Base-by-base conservation (phyloP, 2,888 invertebrate species). In the Xanthia togata region DNA sequence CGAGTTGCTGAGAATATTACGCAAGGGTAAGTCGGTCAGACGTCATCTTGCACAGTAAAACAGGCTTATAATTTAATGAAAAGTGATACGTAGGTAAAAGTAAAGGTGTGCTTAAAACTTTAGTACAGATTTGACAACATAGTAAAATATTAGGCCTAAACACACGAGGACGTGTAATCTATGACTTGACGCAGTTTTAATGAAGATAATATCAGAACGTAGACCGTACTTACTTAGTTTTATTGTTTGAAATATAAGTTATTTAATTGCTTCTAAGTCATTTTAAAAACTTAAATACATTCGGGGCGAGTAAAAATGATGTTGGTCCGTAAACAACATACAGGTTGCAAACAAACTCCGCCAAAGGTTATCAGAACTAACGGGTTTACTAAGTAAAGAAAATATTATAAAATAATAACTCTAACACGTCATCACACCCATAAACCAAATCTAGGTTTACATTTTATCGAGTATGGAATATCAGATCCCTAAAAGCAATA, bases 401-500 rank as follows among this genome's bases (percentile, higher is more conserved):
- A 69, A 20, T 38, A 55, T 35, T 35, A 38, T 11, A 55, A 63
- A 64, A 70, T n/a, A 50, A 50, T 55, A 60, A 44, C 12, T 62
- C 41, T 50, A 68, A 73, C 53, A 26, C 12, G 20, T 47, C 26
- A 35, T 59, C 57, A 35, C 41, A 76, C 6, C 38, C 44, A 70
- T 87, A 77, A 80, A 75, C 73, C 64, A 73, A 75, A 78, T 75
- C 41, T 76, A 76, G 68, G 68, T 71, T 76, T 77, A 73, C 84
- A 81, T 88, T 84, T 78, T 80, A 86, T 88, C 84, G 86, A 86
- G 76, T 84, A 82, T 84, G 75, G 77, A 78, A 87, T 79, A 87
- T 83, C 88, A 86, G 84, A 86, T 87, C 85, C 79, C 88, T 86
- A 89, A 91, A 90, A 90, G 89, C 91, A 92, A 92, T 92, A 93